Base-by-base conservation (phyloP, 1,140 invertebrate genomes). In the Monochamus saltuarius region DNA sequence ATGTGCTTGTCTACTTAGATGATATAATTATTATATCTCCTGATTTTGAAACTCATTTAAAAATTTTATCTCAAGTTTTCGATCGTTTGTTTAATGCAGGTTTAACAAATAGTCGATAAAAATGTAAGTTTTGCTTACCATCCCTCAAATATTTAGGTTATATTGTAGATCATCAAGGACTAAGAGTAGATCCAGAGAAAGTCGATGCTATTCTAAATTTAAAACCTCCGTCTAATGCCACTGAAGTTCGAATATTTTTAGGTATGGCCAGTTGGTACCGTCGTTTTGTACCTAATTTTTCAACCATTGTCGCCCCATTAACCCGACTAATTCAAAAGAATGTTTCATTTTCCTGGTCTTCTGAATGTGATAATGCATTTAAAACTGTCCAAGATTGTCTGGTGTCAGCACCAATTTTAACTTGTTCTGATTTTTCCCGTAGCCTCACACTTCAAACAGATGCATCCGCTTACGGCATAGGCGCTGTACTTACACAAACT, bases 181-280 rank as follows among this genome's bases (percentile, higher is more conserved):
- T 56, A 66, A 40, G 64, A 73, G 0, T n/a, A n/a, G 74, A 78
- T 63, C 76, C 76, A 0, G 70, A 73, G 10, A 82, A 81, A 58
- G 59, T 79, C 16, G 71, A 65, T 19, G 73, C 77, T 6, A 68
- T 73, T 10, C 1, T 61, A 0, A 45, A 65, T 0, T 70, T 67
- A 10, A 59, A 62, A 7, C 19, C 49, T 1, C 75, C 75, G 9
- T 22, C 69, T 62, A 73, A 65, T 62, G 54, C 72, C 4, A 77
- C 73, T 46, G 72, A 79, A 43, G 14, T 82, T 0, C 54, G 75
- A 19, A 51, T 70, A 1, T 81, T 82, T 61, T 55, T 81, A 0
- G 79, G 80, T 4, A 75, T 80, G 54, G 66, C 73, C 0, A 66
- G 66, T 0, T 78, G 73, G 75, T 77, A 77, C 42, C 46, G 74